These are phyloP conservation scores for Alentia gelatinosa DNA, from an alignment of 2,888 invertebrate genomes.

Conservation along the genomic window DNA sequence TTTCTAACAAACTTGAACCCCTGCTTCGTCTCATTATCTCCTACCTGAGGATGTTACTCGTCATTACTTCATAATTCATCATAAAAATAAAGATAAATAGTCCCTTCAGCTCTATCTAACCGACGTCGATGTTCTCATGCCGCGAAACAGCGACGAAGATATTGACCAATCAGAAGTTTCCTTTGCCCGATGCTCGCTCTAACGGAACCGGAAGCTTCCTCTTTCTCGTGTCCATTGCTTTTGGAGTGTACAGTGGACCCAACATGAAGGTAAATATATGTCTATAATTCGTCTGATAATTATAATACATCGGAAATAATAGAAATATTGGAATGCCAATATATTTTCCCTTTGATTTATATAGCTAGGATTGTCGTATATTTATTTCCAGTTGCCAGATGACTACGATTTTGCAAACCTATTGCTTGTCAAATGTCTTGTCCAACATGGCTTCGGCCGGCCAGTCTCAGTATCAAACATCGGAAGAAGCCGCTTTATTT, in stretches of 20 bases:
- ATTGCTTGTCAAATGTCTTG: neutral
- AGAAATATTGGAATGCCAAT: neutral
- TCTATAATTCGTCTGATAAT: neutral
- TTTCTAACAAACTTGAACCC: neutral
- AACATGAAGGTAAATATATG: slow-evolving; percentile 56
- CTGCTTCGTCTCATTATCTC: neutral
- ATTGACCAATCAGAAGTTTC: neutral
- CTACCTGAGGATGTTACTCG: neutral
- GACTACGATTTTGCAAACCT: neutral
- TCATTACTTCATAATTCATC: neutral
- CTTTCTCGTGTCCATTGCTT: slow-evolving; percentile 52
- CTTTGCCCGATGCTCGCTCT: neutral
- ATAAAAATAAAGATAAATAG: neutral
- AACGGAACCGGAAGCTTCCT: slow-evolving; percentile 37
- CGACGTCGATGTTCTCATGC: slow-evolving; percentile 34
- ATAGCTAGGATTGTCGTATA: neutral
- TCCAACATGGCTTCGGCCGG: neutral
- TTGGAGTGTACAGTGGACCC: neutral
- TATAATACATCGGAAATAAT: neutral
- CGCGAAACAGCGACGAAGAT: slow-evolving; percentile 23
- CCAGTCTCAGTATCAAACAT: no score
- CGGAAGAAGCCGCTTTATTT: no score
- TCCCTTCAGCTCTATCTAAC: neutral
- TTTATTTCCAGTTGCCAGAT: neutral
- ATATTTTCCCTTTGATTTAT: neutral